Base-by-base conservation (phyloP, 2,888 invertebrate genomes). In the Phania funesta region DNA sequence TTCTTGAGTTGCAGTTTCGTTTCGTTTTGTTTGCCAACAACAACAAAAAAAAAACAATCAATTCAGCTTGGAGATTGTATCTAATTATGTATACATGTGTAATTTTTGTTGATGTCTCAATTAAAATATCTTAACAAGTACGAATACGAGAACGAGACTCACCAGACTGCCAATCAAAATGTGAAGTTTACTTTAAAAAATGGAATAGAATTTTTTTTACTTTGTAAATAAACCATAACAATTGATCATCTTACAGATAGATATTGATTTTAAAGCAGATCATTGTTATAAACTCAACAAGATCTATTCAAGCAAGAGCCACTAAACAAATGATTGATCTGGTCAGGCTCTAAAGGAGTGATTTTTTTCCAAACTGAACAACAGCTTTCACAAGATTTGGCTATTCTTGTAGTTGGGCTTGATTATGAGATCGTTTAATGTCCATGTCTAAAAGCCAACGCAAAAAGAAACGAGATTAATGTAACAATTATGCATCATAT, bases 51-150 rank as follows among this genome's bases (percentile, higher is more conserved):
- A 56, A 67, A 16, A 9, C 38, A 58, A 65, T 71, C 46, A 35
- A 60, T 46, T 56, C 46, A 52, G 7, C 18, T 64, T 11, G 7
- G 8, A 62, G 68, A 70, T 70, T 77, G 70, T 54, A 77, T 70
- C 62, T 70, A 77, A 70, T 62, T 77, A 54, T 77, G 44, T 70
- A 64, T 70, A 78, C 77, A 78, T 78, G 44, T 82, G 82, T 84
- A 75, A 83, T 84, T 78, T 83, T 83, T 76, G 84, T 83, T 84
- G 82, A 82, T 82, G 82, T 82, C 82, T 82, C 82, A 82, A 82
- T 82, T 82, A 82, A 82, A 82, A 82, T 82, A 78, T 78, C 78
- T 82, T 70, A 78, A 70, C 82, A 78, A 73, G 60, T 67, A 71
- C 58, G 54, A 62, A 58, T 73, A 62, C 22, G 24, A 60, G 20